These are phyloP conservation scores for Drosophila pandora DNA, from an alignment of 1,140 invertebrate species.

Conservation along the genomic window DNA sequence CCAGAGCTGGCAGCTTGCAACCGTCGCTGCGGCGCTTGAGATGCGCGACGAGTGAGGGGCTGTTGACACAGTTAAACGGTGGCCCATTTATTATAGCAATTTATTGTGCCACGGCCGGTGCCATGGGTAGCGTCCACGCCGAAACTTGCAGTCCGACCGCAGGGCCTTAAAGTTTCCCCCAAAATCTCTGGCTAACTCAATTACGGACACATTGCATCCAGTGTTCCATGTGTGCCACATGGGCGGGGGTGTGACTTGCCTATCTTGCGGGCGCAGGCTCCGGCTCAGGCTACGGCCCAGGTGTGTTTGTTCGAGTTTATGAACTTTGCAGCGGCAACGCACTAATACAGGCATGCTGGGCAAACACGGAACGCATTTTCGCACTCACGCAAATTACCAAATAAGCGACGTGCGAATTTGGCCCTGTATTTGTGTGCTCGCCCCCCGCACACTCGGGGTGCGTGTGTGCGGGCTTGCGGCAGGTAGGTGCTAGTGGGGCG, in stretches of 20 bases:
- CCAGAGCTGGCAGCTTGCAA: slow-evolving; percentile 17
- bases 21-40: slow-evolving; percentile 12
- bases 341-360: slow-evolving; percentile 35
- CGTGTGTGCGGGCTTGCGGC: not conserved
- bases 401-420: slow-evolving; percentile 78
- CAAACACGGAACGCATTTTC: slow-evolving; percentile 74
- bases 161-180: slow-evolving; percentile 43
- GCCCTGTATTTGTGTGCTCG: slow-evolving; percentile 34
- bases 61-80: slow-evolving; percentile 74
- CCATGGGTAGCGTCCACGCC: slow-evolving; percentile 33
- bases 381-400: slow-evolving; percentile 79
- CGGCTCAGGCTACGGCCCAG: too few species aligned
- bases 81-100: slow-evolving; percentile 70
- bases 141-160: slow-evolving; percentile 40
- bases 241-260: not conserved
- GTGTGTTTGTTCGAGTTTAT: slow-evolving; percentile 43
- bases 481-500: not conserved
- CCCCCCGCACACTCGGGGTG: not conserved
- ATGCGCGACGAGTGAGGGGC: slow-evolving; percentile 37
- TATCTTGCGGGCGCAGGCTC: slow-evolving; percentile 34
- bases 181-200: slow-evolving; percentile 73
- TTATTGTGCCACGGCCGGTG: slow-evolving; percentile 50
- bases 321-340: slow-evolving; percentile 39
- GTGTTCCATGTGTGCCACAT: not conserved
- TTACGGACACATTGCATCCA: slow-evolving; percentile 46